Percentiles rank a stretch among this genome's conserved stretches.
Evolutionary conservation across 2,113 vertebrate species (phyloP).

Genomic region (Lampris megalopsis): DNA sequence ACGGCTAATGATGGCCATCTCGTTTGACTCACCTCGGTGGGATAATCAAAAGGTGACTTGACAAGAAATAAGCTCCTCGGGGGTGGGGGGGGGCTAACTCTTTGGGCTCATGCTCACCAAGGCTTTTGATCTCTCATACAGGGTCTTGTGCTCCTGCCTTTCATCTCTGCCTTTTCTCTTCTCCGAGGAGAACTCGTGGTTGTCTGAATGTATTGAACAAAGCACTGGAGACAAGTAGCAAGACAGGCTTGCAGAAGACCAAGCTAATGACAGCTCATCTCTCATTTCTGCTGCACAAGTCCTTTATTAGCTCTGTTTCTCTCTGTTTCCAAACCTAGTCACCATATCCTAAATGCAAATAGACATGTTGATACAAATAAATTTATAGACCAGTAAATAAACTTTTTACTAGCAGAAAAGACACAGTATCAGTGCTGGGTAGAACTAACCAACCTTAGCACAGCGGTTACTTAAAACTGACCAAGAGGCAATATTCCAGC

Average conservation of each 20-base stretch:
- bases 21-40: slow-evolving; percentile 3
- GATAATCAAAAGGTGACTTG: slow-evolving; percentile 49
- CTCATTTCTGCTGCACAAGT: slow-evolving; percentile 52
- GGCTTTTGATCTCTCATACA: slow-evolving; percentile 51
- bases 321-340: not conserved
- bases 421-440: not conserved
- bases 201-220: slow-evolving; percentile 55
- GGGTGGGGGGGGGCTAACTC: slow-evolving; percentile 13
- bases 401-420: slow-evolving; percentile 20
- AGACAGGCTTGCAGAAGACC: slow-evolving; percentile 35
- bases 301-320: slow-evolving; percentile 26
- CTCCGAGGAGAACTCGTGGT: slow-evolving; percentile 36
- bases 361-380: not conserved
- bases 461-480: slow-evolving; percentile 5
- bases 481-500: too few relatives aligned
- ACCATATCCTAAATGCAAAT: not conserved
- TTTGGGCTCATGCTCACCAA: slow-evolving; percentile 23
- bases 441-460: slow-evolving; percentile 16
- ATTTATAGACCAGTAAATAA: not conserved
- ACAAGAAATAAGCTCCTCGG: slow-evolving; percentile 11
- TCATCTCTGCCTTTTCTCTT: slow-evolving; percentile 51
- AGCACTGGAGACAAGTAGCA: slow-evolving; percentile 36
- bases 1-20: slow-evolving; percentile 20
- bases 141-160: slow-evolving; percentile 30
- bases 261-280: slow-evolving; percentile 56